Evolutionary conservation across 2,113 vertebrate species (phyloP).

Genomic region (Numenius arquata): DNA sequence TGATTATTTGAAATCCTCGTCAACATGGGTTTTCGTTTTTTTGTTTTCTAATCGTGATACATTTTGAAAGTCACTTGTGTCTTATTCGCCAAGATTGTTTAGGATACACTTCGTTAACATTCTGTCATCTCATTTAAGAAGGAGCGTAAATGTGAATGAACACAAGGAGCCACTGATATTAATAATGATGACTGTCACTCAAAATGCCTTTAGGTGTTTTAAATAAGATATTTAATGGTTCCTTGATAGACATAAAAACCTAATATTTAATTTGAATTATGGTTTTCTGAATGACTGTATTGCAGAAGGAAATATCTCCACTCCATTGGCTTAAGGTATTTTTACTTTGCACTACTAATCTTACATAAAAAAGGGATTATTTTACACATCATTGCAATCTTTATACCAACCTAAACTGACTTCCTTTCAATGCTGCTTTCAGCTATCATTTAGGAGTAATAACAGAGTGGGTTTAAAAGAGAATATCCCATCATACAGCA

Average conservation of each 20-base stretch:
- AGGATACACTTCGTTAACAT: neutral
- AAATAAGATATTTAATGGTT: neutral
- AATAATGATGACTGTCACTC: neutral
- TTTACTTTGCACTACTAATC: slow-evolving; percentile 18
- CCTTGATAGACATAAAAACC: neutral
- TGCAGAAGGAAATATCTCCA: neutral
- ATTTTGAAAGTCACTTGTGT: neutral
- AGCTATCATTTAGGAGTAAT: slow-evolving; percentile 58
- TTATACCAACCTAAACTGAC: neutral
- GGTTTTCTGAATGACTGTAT: neutral
- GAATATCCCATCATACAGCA: slow-evolving; percentile 46
- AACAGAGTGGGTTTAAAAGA: slow-evolving; percentile 39
- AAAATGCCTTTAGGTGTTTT: neutral
- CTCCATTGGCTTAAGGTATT: neutral
- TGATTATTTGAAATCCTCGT: neutral
- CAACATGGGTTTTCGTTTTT: neutral
- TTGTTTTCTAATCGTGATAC: neutral
- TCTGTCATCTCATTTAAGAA: neutral
- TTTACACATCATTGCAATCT: slow-evolving; percentile 56
- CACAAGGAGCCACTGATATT: neutral
- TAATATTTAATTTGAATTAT: slow-evolving; percentile 1
- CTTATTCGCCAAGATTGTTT: neutral
- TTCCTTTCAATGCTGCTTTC: slow-evolving; percentile 31
- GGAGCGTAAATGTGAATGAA: neutral
- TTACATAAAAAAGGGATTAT: slow-evolving; percentile 15